Evolutionary conservation across 2,888 invertebrate species (phyloP), one percentile per base, ranked within the genome.

Genomic region (Baccha elongata): DNA sequence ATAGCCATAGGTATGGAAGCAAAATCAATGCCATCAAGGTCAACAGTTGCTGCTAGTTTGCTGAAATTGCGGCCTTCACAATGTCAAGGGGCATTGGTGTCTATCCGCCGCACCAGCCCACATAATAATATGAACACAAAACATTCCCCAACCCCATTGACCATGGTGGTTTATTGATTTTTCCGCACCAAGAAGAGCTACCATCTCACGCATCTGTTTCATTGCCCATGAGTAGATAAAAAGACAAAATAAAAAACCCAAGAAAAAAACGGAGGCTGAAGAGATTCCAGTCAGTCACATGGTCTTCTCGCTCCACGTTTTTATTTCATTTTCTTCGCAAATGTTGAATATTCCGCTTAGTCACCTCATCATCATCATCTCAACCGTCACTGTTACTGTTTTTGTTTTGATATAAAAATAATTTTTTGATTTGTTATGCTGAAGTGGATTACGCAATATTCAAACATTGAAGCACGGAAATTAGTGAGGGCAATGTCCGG

Each of bases 11-110:
- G 55, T 13, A 48, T 19, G 15, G 58, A 53, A 15, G 13, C 23
- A 68, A 68, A 73, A 73, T 83, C 83, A 83, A 83, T 83, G 64
- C 50, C 44, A 23, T 21, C 83, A 78, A 83, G 83, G 83, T 83
- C 83, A 68, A 13, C 23, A 37, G 15, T 32, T 10, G 48, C 21
- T 52, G 52, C 35, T 50, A 17, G 17, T 15, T 21, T 64, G 23
- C 19, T 17, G n/a, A 40, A 21, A 35, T 11, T 19, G 65, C 60
- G 71, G 52, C 58, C 75, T 71, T 71, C 60, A 23, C 37, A 32
- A 8, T 75, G 75, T 65, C 65, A 68, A 64, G 79, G 40, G 35
- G 17, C 55, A 35, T 46, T 15, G 8, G 13, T 62, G 67, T 44
- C 17, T 29, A 4, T 35, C n/a, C 11, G 29, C 17, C 5, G 23